Base-by-base conservation (phyloP, 1,140 invertebrate species). In the Plectrocnemia conspersa region DNA sequence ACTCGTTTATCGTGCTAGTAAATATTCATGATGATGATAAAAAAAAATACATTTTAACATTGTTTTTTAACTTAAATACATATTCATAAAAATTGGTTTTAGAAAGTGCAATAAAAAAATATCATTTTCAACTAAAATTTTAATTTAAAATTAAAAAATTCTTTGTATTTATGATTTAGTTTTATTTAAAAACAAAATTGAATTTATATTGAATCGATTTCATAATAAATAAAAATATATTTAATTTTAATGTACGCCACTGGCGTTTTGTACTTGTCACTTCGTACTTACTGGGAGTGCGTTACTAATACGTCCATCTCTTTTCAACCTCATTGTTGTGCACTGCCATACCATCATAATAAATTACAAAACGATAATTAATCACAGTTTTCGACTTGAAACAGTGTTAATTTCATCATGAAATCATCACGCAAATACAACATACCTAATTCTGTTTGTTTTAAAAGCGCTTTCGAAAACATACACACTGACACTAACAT, bases 21-120 rank as follows among this genome's bases (percentile, higher is more conserved):
- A n/a, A n/a, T n/a, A n/a, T n/a, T n/a, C n/a, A n/a, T n/a, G n/a
- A n/a, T n/a, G n/a, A n/a, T n/a, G n/a, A n/a, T n/a, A n/a, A n/a
- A n/a, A n/a, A n/a, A n/a, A n/a, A n/a, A n/a, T n/a, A n/a, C n/a
- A n/a, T n/a, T n/a, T n/a, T n/a, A n/a, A n/a, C n/a, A n/a, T n/a
- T n/a, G n/a, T n/a, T n/a, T n/a, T n/a, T n/a, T n/a, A n/a, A n/a
- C n/a, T n/a, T n/a, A n/a, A n/a, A n/a, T n/a, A n/a, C n/a, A n/a
- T n/a, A n/a, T n/a, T n/a, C n/a, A n/a, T n/a, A n/a, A n/a, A n/a
- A n/a, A n/a, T n/a, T n/a, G n/a, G n/a, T n/a, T n/a, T n/a, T n/a
- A n/a, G n/a, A n/a, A n/a, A n/a, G n/a, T n/a, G 10, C 27, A 29
- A 29, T 15, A 38, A 38, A 38, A 38, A 38, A 38, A 38, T 38